These are phyloP conservation scores for Apocrypta bakeri DNA, from an alignment of 1,140 invertebrate species.

Conservation along the genomic window DNA sequence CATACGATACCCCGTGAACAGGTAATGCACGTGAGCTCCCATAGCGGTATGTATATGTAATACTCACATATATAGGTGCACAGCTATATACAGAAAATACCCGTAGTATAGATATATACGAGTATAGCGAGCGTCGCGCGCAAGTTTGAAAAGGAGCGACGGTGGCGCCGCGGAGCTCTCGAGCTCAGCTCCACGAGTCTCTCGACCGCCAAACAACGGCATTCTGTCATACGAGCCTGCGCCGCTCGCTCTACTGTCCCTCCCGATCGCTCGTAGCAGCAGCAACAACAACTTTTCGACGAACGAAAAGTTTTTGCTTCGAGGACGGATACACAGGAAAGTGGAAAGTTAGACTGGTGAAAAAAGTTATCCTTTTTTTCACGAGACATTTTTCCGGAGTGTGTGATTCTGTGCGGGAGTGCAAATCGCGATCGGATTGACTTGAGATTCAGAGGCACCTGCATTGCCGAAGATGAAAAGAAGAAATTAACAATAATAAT, in stretches of 20 bases:
- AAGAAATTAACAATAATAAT: too few species aligned
- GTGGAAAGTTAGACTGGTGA: too few species aligned
- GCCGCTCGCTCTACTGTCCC: slow-evolving; percentile 9
- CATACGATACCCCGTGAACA: not conserved
- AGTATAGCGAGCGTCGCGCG: not conserved
- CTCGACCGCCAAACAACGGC: slow-evolving; percentile 13
- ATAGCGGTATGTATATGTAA: not conserved
- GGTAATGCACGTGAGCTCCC: not conserved
- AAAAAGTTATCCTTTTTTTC: too few species aligned
- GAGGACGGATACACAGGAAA: too few species aligned
- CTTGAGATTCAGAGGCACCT: too few species aligned
- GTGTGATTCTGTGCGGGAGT: too few species aligned
- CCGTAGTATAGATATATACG: not conserved
- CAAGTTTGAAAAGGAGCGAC: slow-evolving; percentile 34
- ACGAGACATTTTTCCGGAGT: too few species aligned
- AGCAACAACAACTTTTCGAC: not conserved
- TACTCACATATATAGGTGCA: not conserved
- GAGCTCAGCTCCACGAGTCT: not conserved
- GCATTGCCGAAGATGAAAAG: too few species aligned
- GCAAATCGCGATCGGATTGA: too few species aligned
- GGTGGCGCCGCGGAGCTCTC: slow-evolving; percentile 15
- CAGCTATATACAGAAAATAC: not conserved
- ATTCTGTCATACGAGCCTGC: slow-evolving; percentile 30
- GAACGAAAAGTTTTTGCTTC: too few species aligned
- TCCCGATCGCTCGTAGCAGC: not conserved